phyloP scores from a whole-genome alignment of 2,113 vertebrate genomes.

The Trematocara variabile region DNA sequence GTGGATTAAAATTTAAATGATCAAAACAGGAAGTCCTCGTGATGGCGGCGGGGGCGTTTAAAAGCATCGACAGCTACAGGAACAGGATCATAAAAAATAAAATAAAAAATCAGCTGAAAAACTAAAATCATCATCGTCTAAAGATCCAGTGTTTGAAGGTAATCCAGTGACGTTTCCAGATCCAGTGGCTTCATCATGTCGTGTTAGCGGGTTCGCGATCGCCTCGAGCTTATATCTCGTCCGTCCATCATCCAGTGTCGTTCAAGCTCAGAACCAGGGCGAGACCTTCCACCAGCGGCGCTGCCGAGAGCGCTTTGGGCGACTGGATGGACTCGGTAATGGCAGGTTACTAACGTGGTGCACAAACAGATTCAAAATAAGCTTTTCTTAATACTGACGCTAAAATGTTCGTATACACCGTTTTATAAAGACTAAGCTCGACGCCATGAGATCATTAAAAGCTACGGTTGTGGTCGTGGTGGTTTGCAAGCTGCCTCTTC shows the following conservation, averaged over 20 bases:
- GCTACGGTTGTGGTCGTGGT: background rate
- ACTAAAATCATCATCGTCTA: background rate
- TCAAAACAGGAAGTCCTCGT: background rate
- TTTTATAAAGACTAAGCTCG: background rate
- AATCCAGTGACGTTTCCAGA: conserved; percentile 39
- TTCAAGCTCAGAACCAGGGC: background rate
- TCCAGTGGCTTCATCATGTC: conserved; percentile 4
- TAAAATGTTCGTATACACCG: background rate
- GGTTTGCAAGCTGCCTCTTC: conserved; percentile 14
- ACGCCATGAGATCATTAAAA: background rate
- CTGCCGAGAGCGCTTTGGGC: background rate
- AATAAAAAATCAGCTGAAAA: background rate
- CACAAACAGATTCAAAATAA: background rate
- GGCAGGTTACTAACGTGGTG: background rate
- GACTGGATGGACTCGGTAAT: conserved; percentile 5
- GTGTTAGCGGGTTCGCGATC: background rate
- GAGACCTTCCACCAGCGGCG: background rate
- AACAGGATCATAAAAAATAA: background rate
- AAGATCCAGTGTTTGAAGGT: conserved; percentile 36
- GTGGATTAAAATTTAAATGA: background rate
- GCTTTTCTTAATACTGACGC: background rate
- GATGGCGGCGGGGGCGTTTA: background rate
- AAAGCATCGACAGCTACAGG: background rate
- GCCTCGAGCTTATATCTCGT: background rate
- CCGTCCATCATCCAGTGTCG: conserved; percentile 7